Percentiles rank a stretch among this genome's conserved stretches.
phyloP scores from a whole-genome alignment of 2,888 invertebrate species.

The Myopa tessellatipennis region DNA sequence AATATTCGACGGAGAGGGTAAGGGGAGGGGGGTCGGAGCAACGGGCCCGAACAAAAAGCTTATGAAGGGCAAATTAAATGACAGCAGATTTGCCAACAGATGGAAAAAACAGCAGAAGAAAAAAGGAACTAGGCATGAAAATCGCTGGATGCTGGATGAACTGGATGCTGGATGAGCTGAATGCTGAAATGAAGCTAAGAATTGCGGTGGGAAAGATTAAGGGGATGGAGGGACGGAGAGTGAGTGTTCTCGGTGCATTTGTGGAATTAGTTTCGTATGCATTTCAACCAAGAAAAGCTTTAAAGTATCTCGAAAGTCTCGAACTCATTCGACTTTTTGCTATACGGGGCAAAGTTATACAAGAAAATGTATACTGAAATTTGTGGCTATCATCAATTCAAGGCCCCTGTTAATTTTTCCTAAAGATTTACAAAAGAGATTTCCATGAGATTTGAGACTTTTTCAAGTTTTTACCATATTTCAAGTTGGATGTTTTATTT shows the following conservation, averaged over 20 bases:
- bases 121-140: background rate
- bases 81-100: background rate
- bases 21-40: background rate
- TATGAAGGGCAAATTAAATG: constrained; percentile 13
- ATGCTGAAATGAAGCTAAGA: background rate
- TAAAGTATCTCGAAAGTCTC: too few relatives aligned
- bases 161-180: background rate
- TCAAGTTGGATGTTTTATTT: background rate
- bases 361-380: background rate
- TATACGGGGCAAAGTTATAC: too few relatives aligned
- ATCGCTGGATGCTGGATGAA: background rate
- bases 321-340: too few relatives aligned
- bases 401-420: too few relatives aligned
- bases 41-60: background rate
- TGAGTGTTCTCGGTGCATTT: background rate
- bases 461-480: too few relatives aligned
- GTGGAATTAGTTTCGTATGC: constrained; percentile 14
- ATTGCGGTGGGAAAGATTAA: background rate
- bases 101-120: background rate
- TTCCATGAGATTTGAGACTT: too few relatives aligned
- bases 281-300: background rate
- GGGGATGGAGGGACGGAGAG: too few relatives aligned
- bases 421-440: too few relatives aligned
- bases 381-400: background rate
- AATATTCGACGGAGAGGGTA: background rate